Evolutionary conservation across 2,113 vertebrate genomes (phyloP).

Genomic region (Grammomys dolichurus): DNA sequence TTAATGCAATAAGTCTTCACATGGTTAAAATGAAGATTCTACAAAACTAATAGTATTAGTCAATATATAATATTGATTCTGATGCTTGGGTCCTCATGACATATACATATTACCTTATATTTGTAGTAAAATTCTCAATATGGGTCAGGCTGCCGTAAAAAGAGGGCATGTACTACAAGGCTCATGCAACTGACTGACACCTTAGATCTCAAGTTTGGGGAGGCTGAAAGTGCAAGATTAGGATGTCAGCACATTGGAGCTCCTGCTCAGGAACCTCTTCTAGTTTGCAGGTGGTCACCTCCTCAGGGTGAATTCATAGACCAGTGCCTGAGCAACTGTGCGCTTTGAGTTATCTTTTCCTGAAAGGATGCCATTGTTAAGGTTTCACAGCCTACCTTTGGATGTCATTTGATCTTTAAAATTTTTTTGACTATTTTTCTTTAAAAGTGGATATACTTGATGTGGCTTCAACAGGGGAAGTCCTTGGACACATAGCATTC

Average conservation of each 20-base stretch:
- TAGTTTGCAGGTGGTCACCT: neutral
- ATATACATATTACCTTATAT: neutral
- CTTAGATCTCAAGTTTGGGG: neutral
- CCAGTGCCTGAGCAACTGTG: neutral
- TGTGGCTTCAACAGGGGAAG: neutral
- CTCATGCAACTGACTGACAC: neutral
- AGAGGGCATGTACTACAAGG: neutral
- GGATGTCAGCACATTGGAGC: no score
- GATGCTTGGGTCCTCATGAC: neutral
- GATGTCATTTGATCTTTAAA: neutral
- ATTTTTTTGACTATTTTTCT: neutral
- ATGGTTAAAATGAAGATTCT: slow-evolving; percentile 8
- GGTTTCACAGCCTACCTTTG: neutral
- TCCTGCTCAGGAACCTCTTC: neutral
- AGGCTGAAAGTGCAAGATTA: neutral
- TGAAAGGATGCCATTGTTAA: neutral
- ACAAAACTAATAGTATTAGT: neutral
- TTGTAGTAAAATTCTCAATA: neutral
- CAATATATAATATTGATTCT: neutral
- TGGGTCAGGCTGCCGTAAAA: neutral
- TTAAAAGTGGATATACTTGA: neutral
- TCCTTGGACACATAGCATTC: neutral
- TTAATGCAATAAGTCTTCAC: neutral
- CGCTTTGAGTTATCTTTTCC: neutral
- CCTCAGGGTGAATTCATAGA: neutral